Evolutionary conservation across 2,113 vertebrate genomes (phyloP).

Genomic region (Microcebus lehilahytsara): DNA sequence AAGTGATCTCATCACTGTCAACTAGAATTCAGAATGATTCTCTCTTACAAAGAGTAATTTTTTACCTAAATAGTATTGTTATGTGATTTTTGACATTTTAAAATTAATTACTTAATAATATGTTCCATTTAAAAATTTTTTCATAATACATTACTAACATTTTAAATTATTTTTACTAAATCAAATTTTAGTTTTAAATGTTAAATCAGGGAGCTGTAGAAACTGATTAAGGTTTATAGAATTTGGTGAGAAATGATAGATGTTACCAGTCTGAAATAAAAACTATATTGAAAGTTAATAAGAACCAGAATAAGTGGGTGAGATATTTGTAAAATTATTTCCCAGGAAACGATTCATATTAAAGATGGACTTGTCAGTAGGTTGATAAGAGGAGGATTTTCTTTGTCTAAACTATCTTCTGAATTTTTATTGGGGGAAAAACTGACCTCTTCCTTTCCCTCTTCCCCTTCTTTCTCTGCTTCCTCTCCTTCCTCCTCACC

Average conservation of each 20-base stretch:
- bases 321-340: not conserved
- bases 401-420: not conserved
- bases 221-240: not conserved
- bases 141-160: not conserved
- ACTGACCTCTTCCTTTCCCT: not conserved
- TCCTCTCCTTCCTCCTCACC: no score
- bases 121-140: not conserved
- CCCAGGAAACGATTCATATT: not conserved
- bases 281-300: not conserved
- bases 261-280: not conserved
- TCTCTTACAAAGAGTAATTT: not conserved
- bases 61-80: not conserved
- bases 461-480: no score
- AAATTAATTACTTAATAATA: not conserved
- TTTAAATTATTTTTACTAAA: not conserved
- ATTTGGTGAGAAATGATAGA: not conserved
- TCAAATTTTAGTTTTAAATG: not conserved
- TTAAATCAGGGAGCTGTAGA: not conserved
- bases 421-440: not conserved
- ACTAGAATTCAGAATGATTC: not conserved
- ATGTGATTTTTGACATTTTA: not conserved
- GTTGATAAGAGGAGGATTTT: not conserved
- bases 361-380: not conserved
- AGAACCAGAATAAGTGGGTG: not conserved
- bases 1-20: not conserved